phyloP scores from a whole-genome alignment of 2,113 vertebrate species.

The Eulemur rufifrons region DNA sequence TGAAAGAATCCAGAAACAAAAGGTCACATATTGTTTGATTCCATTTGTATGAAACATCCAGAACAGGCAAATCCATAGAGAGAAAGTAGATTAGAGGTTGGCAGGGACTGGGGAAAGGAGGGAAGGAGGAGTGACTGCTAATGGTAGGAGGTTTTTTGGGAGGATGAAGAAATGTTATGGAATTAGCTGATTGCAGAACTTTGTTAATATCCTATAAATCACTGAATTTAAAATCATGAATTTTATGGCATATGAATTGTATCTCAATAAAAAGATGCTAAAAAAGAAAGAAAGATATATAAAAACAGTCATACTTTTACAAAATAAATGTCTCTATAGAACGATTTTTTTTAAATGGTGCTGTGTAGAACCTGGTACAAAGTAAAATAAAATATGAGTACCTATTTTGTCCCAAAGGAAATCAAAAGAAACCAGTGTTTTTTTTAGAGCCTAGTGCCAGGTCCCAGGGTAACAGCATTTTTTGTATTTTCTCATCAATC shows the following conservation, averaged over 20 bases:
- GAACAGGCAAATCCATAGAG: not conserved
- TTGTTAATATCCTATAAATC: not conserved
- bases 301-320: not conserved
- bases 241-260: not conserved
- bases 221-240: not conserved
- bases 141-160: not conserved
- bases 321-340: not conserved
- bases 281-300: not conserved
- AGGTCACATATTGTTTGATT: not conserved
- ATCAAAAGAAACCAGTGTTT: not conserved
- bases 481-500: not conserved
- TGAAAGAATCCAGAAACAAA: not conserved
- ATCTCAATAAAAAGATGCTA: not conserved
- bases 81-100: not conserved
- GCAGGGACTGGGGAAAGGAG: not conserved
- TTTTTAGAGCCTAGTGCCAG: not conserved
- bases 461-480: not conserved
- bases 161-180: not conserved
- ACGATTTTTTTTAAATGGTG: not conserved
- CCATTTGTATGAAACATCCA: not conserved
- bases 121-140: not conserved
- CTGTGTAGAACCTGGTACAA: not conserved
- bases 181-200: not conserved
- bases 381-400: not conserved
- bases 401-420: not conserved